Evolutionary conservation across 1,140 invertebrate species (phyloP), one percentile per base, ranked within the genome.

Genomic region (Lepidurus arcticus): DNA sequence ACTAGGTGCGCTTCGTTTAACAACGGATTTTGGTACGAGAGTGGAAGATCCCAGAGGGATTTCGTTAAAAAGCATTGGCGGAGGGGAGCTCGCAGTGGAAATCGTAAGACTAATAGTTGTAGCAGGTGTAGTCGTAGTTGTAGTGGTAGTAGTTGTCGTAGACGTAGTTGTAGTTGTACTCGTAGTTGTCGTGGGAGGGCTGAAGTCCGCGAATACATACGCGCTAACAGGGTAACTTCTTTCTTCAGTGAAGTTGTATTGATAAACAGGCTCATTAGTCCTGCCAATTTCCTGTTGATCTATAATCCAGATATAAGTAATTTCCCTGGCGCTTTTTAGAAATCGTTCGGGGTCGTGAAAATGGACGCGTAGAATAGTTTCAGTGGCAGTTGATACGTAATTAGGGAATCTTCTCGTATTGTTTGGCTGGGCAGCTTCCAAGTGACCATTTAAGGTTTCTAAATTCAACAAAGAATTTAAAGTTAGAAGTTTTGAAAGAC

Each of bases 271-370:
- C 21, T 73, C 73, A 26, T 78, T 42, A 7, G 78, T 78, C 6
- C 13, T 44, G n/a, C 73, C 73, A 34, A 47, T 44, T 43, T 78
- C 75, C 43, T 75, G 43, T 45, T 78, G 34, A 45, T 78, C 44
- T 42, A 78, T 44, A 26, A 73, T 42, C 78, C 78, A 78, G 21
- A 44, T 75, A 34, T 74, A 78, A 16, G 73, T 44, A 24, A 75
- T 42, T 42, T 74, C 42, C 16, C 45, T 73, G 13, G 78, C 78
- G n/a, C 44, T 11, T 7, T 44, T 45, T 13, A 78, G 73, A 13
- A 78, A 78, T 16, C 75, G 42, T 42, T 78, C 78, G 47, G 78
- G 78, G 21, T 78, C 78, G 45, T 78, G 78, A 74, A 78, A 74
- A 45, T 75, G 74, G 34, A 78, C 78, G 10, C 26, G 34, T 7